Conservation (phyloP, 2,888 invertebrate genomes). For the Ectobius pallidus region DNA sequence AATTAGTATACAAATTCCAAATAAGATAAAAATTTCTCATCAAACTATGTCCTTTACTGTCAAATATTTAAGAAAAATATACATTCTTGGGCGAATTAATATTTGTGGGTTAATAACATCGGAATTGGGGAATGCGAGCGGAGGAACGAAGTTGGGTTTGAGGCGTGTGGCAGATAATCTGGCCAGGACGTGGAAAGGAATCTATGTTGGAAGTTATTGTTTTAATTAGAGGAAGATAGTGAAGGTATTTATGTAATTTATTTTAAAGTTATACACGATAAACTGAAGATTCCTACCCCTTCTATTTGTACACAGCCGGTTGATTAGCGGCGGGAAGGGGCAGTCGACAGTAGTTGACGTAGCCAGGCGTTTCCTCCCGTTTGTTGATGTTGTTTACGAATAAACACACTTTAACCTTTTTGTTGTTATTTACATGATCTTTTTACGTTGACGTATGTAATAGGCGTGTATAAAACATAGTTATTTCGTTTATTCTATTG, state of each 20-base stretch:
- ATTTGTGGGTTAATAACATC: conserved; percentile 35
- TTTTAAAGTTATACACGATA: not conserved
- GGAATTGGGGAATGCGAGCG: no score
- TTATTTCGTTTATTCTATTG: no score
- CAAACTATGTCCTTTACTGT: not conserved
- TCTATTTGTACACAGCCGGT: conserved; percentile 21
- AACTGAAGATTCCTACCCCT: no score
- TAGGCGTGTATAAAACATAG: no score
- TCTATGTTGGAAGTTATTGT: no score
- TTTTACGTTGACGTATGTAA: not conserved
- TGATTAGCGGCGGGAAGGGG: conserved; percentile 33
- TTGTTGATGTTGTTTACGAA: not conserved
- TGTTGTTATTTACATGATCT: no score
- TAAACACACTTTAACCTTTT: not conserved
- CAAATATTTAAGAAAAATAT: not conserved
- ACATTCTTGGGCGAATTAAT: conserved; percentile 28
- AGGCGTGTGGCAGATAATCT: conserved; percentile 30
- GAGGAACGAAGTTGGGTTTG: conserved; percentile 29
- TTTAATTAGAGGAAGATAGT: not conserved
- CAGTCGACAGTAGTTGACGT: conserved; percentile 33
- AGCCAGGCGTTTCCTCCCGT: conserved; percentile 33
- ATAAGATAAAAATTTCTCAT: not conserved
- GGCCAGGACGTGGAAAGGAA: conserved; percentile 18
- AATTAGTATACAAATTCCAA: not conserved
- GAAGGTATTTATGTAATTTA: not conserved